These are phyloP conservation scores for Plutella xylostella DNA, from an alignment of 2,888 invertebrate species.

Conservation along the genomic window DNA sequence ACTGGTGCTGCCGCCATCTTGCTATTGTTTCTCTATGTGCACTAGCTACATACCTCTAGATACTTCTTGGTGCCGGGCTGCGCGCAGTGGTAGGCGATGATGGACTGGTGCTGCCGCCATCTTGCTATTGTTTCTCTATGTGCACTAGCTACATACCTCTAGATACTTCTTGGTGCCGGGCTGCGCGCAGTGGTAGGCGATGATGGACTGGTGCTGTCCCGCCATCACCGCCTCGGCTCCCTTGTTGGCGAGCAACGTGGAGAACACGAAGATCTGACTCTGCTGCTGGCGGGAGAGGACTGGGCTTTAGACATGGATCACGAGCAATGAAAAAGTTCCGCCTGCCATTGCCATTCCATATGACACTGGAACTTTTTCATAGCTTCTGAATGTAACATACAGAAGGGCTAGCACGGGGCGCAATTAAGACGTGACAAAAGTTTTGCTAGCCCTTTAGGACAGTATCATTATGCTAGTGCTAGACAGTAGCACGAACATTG, in stretches of 20 bases:
- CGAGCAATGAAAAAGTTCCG: too few relatives aligned
- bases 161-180: slow-evolving; percentile 95
- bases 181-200: slow-evolving; percentile 95
- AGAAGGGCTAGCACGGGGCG: too few relatives aligned
- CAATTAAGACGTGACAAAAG: too few relatives aligned
- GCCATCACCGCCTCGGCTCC: slow-evolving; percentile 93
- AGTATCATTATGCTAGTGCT: too few relatives aligned
- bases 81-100: slow-evolving; percentile 95
- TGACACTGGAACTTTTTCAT: too few relatives aligned
- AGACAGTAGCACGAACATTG: too few relatives aligned
- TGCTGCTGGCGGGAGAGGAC: slow-evolving; percentile 84
- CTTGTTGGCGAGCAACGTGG: slow-evolving; percentile 92
- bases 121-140: too few relatives aligned
- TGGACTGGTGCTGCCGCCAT: slow-evolving; percentile 91
- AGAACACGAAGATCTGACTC: slow-evolving; percentile 98
- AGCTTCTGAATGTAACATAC: too few relatives aligned
- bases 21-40: too few relatives aligned
- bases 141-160: too few relatives aligned
- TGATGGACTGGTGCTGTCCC: slow-evolving; percentile 91
- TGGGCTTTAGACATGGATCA: not conserved
- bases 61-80: slow-evolving; percentile 96
- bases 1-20: slow-evolving; percentile 90
- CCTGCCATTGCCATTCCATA: too few relatives aligned
- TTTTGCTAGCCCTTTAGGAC: too few relatives aligned
- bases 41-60: slow-evolving; percentile 91